Evolutionary conservation across 2,888 invertebrate species (phyloP).

Genomic region (Drosophila siamana): DNA sequence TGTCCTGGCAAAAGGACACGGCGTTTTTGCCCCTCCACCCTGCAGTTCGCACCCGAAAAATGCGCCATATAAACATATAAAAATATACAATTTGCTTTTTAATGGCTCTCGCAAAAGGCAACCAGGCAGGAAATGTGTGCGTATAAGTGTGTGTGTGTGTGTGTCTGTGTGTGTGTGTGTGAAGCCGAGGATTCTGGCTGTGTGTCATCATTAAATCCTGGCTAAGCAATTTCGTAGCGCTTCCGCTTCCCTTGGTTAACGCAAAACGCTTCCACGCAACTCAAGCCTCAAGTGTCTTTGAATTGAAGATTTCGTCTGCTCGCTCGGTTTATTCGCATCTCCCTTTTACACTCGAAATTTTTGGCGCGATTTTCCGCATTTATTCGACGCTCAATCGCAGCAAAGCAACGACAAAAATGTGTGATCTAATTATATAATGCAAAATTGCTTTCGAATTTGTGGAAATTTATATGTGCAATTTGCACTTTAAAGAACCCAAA

Average conservation of each 20-base stretch:
- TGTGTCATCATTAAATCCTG: constrained; percentile 71
- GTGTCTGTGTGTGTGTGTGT: too few species aligned
- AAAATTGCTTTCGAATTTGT: background rate
- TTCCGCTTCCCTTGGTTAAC: constrained; percentile 31
- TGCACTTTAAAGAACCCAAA: too few species aligned
- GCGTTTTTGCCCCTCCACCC: background rate
- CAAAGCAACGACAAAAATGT: too few species aligned
- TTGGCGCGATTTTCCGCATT: constrained; percentile 66
- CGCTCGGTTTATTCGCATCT: constrained; percentile 2
- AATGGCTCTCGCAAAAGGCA: constrained; percentile 10
- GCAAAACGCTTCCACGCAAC: constrained; percentile 48
- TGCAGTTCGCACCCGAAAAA: too few species aligned
- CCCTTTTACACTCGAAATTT: constrained; percentile 35
- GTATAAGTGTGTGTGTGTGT: too few species aligned
- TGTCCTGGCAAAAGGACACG: constrained; percentile 3
- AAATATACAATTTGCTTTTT: constrained; percentile 38
- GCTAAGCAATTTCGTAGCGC: constrained; percentile 60
- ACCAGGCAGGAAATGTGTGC: background rate
- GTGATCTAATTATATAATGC: constrained; percentile 30
- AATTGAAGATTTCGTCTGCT: background rate
- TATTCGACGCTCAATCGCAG: constrained; percentile 65
- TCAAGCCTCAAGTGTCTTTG: constrained; percentile 11
- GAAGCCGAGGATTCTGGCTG: background rate
- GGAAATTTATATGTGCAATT: background rate
- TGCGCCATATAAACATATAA: constrained; percentile 19